These are phyloP conservation scores for Piaya cayana DNA, from an alignment of 2,113 vertebrate species.

Conservation along the genomic window DNA sequence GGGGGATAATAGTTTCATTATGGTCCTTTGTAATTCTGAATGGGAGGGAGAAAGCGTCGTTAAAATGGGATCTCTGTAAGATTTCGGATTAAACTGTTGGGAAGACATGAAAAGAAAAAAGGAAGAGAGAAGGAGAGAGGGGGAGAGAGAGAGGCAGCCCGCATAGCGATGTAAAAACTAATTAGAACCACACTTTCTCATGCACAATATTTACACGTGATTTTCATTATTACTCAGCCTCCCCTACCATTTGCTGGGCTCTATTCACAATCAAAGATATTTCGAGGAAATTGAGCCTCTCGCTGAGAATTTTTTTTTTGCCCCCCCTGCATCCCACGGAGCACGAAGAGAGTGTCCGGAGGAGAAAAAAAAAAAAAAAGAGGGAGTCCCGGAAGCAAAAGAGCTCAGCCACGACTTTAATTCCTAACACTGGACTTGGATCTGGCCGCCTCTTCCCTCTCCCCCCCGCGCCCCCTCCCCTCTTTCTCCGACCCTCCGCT, in stretches of 20 bases:
- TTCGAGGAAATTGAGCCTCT: constrained; percentile 29
- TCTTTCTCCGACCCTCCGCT: constrained; percentile 43
- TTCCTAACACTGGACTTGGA: constrained; percentile 81
- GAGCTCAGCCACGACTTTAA: constrained; percentile 43
- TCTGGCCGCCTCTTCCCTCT: constrained; percentile 35
- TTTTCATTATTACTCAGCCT: constrained; percentile 66
- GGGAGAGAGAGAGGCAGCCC: background rate
- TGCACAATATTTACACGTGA: constrained; percentile 72
- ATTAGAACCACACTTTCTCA: constrained; percentile 76
- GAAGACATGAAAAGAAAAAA: constrained; percentile 45
- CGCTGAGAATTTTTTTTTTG: background rate
- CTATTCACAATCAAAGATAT: constrained; percentile 17
- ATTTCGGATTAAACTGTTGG: constrained; percentile 40
- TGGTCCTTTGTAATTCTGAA: constrained; percentile 27
- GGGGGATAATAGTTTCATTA: constrained; percentile 42
- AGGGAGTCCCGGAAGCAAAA: constrained; percentile 17
- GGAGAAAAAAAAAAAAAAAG: background rate
- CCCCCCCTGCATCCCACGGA: background rate
- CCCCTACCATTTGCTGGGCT: constrained; percentile 12
- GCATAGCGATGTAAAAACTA: constrained; percentile 67
- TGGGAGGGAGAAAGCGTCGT: background rate
- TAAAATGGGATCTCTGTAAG: constrained; percentile 14
- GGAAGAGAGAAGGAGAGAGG: background rate
- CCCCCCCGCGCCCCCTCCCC: background rate
- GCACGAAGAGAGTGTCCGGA: background rate